phyloP scores from a whole-genome alignment of 2,888 invertebrate species.

The Yponomeuta evonymella region DNA sequence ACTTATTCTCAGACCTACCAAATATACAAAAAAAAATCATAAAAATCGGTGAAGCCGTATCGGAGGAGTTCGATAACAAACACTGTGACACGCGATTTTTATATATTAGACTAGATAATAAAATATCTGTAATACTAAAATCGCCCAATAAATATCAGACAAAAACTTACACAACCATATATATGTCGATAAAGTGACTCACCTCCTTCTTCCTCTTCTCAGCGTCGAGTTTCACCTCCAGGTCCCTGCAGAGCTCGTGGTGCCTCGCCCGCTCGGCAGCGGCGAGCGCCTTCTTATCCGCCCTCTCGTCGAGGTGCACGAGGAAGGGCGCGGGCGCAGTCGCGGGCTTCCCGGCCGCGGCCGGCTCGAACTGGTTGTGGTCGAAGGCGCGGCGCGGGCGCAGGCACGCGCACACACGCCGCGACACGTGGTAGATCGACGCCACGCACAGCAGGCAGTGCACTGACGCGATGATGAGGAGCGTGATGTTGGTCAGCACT shows the following conservation, averaged over 20 bases:
- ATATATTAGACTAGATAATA: no score
- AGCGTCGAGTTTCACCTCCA: slow-evolving; percentile 59
- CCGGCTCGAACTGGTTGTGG: slow-evolving; percentile 71
- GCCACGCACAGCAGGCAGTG: slow-evolving; percentile 75
- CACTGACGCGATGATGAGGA: slow-evolving; percentile 75
- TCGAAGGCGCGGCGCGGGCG: slow-evolving; percentile 62
- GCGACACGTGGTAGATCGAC: slow-evolving; percentile 72
- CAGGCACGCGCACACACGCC: slow-evolving; percentile 76
- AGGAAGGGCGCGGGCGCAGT: slow-evolving; percentile 43
- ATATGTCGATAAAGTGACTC: background rate
- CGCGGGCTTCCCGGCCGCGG: slow-evolving; percentile 35
- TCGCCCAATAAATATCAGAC: no score
- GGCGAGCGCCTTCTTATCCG: slow-evolving; percentile 33
- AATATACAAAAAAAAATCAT: no score
- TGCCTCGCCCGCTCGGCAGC: slow-evolving; percentile 38
- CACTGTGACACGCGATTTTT: no score
- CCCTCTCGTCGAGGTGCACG: slow-evolving; percentile 54
- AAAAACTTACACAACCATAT: no score
- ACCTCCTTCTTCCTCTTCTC: slow-evolving; percentile 49
- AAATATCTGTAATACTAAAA: no score
- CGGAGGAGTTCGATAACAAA: no score
- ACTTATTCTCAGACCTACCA: no score
- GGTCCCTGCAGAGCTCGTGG: slow-evolving; percentile 55
- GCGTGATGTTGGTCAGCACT: slow-evolving; percentile 77
- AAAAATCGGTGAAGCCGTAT: no score